Evolutionary conservation across 2,113 vertebrate species (phyloP).

Genomic region (Oncorhynchus mykiss): DNA sequence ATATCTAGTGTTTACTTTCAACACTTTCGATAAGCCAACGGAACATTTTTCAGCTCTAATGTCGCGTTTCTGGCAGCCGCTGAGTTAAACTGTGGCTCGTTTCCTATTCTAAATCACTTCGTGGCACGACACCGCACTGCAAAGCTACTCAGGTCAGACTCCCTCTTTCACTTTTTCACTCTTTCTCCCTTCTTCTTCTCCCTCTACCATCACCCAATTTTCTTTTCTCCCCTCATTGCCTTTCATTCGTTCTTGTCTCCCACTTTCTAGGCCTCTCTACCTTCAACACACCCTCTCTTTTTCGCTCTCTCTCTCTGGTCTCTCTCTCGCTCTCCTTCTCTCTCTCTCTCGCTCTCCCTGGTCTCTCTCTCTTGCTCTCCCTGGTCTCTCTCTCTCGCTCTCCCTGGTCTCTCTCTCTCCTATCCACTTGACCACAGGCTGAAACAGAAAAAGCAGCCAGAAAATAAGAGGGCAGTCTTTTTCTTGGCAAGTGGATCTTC

Average conservation of each 20-base stretch:
- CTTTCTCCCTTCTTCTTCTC: background rate
- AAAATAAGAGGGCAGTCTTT: slow-evolving; percentile 33
- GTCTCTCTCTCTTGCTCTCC: background rate
- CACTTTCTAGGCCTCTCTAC: background rate
- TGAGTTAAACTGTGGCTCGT: slow-evolving; percentile 10
- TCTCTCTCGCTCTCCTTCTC: too few relatives aligned
- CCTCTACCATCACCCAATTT: too few relatives aligned
- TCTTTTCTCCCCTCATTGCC: background rate
- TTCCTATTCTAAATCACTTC: slow-evolving; percentile 45
- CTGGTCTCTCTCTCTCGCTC: background rate
- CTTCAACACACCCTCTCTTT: background rate
- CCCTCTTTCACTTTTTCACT: background rate
- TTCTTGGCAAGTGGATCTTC: slow-evolving; percentile 27
- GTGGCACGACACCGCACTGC: slow-evolving; percentile 29
- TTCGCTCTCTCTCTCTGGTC: too few relatives aligned
- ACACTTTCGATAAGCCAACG: slow-evolving; percentile 26
- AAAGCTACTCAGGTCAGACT: background rate
- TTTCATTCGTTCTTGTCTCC: background rate
- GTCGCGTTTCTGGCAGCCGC: slow-evolving; percentile 24
- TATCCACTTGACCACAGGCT: slow-evolving; percentile 9
- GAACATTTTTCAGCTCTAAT: slow-evolving; percentile 28
- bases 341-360: too few relatives aligned
- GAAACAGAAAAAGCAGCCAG: slow-evolving; percentile 25
- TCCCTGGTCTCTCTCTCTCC: background rate
- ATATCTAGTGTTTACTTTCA: slow-evolving; percentile 33